Percentiles rank a stretch among this genome's conserved stretches.
These are phyloP conservation scores for Aphyosemion australe DNA, from an alignment of 2,113 vertebrate genomes.

Conservation along the genomic window DNA sequence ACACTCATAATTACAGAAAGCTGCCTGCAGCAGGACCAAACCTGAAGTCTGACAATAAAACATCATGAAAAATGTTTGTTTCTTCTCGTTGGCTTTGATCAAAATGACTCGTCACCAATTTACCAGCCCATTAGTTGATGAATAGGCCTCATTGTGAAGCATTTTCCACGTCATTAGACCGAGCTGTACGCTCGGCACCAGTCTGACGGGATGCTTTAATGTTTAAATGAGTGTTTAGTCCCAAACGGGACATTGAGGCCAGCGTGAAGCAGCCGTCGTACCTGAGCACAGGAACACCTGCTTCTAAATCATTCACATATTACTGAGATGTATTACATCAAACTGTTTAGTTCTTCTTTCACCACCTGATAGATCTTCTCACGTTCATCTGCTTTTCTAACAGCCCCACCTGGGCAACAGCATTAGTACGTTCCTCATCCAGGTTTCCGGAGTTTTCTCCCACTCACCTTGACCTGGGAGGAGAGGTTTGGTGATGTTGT, in stretches of 20 bases:
- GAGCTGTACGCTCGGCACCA: constrained; percentile 14
- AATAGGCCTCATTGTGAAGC: constrained; percentile 19
- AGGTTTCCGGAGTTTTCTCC: too few relatives aligned
- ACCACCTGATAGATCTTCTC: too few relatives aligned
- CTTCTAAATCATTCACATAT: background rate
- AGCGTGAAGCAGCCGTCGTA: background rate
- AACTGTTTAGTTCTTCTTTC: too few relatives aligned
- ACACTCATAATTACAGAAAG: too few relatives aligned
- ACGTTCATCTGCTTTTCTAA: too few relatives aligned
- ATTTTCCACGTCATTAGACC: constrained; percentile 39
- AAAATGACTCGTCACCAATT: constrained; percentile 8
- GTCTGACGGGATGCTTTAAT: constrained; percentile 10
- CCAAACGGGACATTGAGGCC: constrained; percentile 8
- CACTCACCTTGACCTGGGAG: constrained; percentile 85
- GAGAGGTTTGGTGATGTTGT: constrained; percentile 90
- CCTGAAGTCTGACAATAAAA: background rate
- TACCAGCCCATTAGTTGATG: constrained; percentile 32
- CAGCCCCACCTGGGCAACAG: too few relatives aligned
- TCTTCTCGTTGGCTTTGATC: background rate
- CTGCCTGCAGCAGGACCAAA: background rate
- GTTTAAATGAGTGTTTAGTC: constrained; percentile 10
- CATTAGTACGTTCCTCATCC: too few relatives aligned
- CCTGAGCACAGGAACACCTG: background rate
- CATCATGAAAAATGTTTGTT: background rate
- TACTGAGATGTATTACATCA: too few relatives aligned